Base-by-base conservation (phyloP, 2,113 vertebrate genomes). In the Actenoides lindsayi region DNA sequence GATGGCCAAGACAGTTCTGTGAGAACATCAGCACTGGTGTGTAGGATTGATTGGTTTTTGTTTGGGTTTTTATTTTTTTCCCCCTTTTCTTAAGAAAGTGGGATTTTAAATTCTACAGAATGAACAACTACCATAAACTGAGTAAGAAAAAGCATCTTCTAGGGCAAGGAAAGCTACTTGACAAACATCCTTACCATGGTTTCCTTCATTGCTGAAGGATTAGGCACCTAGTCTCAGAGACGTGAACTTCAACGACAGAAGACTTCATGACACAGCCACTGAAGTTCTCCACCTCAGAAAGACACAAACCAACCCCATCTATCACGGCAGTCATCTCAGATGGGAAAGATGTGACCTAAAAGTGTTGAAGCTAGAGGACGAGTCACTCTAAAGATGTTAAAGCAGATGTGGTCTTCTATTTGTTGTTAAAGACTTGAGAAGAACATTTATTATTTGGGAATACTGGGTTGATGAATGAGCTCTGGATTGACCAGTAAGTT, bases 401-500 rank as follows among this genome's bases (percentile, higher is more conserved):
- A 14, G 16, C 16, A 19, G 3, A 2, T 2, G 20, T 16, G 42
- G 15, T 10, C 60, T 46, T 44, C 0, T 1, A 25, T 27, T 37
- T 68, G 23, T 17, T 53, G 21, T 50, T 42, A 54, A 67, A 59
- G 77, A 13, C 37, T 25, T 53, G 63, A 68, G 79, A n/a, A 28
- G 25, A 77, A 51, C 10, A 44, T 8, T 15, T 75, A 35, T 4
- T 51, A 10, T 42, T 80, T 56, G 44, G 31, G 39, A 86, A 35
- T 33, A 39, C 0, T 16, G 15, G 11, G 35, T 5, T 63, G 35
- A 53, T 69, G 8, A 77, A 33, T 37, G n/a, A 73, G 48, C n/a
- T 81, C 35, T 57, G 73, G 9, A 19, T 1, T 48, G 42, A 90
- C 18, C 51, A 20, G 16, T 2, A 3, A 51, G 24, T 33, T 51